Base-by-base conservation (phyloP, 2,888 invertebrate genomes). In the Heteromurus nitidus region DNA sequence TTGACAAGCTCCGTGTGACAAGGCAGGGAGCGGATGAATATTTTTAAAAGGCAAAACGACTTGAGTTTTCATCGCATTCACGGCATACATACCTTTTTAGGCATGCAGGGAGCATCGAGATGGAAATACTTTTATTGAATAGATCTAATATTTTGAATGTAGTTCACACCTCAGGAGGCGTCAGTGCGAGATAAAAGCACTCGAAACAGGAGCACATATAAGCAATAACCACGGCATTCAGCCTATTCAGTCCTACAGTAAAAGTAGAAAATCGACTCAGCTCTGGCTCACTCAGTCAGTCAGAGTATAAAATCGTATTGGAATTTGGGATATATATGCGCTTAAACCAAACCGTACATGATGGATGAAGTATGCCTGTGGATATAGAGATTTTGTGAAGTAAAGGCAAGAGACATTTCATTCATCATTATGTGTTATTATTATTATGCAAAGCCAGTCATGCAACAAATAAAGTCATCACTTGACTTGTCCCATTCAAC, bases 391-490 rank as follows among this genome's bases (percentile, higher is more conserved):
- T n/a, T n/a, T n/a, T n/a, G n/a, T n/a, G n/a, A n/a, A n/a, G n/a
- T n/a, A n/a, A n/a, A 47, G 55, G 55, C 55, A 55, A 26, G 24
- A 55, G 55, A 26, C 26, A 55, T 55, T 62, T 24, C 44, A 65
- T 44, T 65, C 65, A 44, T 65, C 44, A 68, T 76, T 76, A 68
- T 68, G 67, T 44, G 24, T 53, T 77, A 47, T 75, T 75, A 75
- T 77, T 68, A 77, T 77, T 77, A 77, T 77, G 69, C 69, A 69
- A 62, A 77, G 62, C 47, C 77, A 77, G 77, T 77, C 77, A 77
- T 77, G 77, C 70, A 82, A 76, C 69, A 82, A 75, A 69, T 73
- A 82, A 82, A 82, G 82, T 82, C 82, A 82, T 76, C 76, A 67
- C 73, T 81, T 74, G 74, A 81, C 74, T 81, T 81, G 60, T 67